Evolutionary conservation across 2,888 invertebrate species (phyloP), one percentile per base, ranked within the genome.

Genomic region (Epinotia brunnichana): DNA sequence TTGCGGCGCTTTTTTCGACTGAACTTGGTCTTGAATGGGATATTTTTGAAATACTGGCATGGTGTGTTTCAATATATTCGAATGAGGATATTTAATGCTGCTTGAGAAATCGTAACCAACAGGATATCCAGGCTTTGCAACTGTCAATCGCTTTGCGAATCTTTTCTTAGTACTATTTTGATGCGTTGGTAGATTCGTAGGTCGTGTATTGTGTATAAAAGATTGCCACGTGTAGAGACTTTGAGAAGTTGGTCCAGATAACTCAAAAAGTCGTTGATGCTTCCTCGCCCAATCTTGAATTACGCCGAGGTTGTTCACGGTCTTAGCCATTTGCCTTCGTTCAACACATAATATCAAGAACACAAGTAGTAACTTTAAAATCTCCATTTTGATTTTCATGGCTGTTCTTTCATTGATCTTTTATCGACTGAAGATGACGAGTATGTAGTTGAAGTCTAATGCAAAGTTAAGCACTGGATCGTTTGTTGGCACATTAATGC

Each of bases 231-330:
- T 19, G 17, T 11, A 15, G 1, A 53, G 3, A 15, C 53, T 39
- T 9, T 53, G 17, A 9, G 48, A 48, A 11, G 1, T 41, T 21
- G 54, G 21, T 41, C 15, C 21, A 21, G 54, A 4, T 2, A 17
- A 2, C 11, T 21, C 15, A 10, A 41, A 39, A n/a, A 7, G 21
- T 24, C 24, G 15, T 11, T 39, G 39, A 21, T 41, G 15, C 2
- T 5, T 66, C 10, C 17, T 41, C n/a, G 53, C 7, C 66, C 66
- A 56, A 2, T 21, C 54, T 56, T 56, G 39, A 15, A 53, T 64
- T 39, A 54, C 7, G 9, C 53, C 53, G n/a, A 15, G 39, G 19
- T 51, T 17, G 17, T 9, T 64, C 7, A 9, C 15, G 19, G 17
- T 7, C 21, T 15, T 41, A 5, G 13, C 54, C 15, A 10, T 39